Base-by-base conservation (phyloP, 2,797 vertebrate genomes). In the Hydrolagus colliei region DNA sequence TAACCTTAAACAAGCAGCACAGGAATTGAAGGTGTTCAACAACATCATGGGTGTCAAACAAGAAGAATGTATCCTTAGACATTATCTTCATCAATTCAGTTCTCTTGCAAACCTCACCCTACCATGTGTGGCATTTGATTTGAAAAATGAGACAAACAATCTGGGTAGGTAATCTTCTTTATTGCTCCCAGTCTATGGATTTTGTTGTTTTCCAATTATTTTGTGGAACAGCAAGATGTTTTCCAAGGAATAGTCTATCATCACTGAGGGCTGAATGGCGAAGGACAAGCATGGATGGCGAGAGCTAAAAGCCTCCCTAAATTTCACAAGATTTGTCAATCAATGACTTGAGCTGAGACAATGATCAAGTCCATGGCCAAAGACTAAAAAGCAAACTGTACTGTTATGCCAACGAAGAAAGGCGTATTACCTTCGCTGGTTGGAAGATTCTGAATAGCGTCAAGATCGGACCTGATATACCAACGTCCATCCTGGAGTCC, bases 171-270 rank as follows among this genome's bases (percentile, higher is more conserved):
- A 52, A 52, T 52, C 41, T 52, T 52, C 41, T 52, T 52, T 52
- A 41, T 68, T 84, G 67, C 63, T 71, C 27, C 79, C 67, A 84
- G 79, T 16, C 27, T 71, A 32, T 11, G 14, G 14, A 10, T 11
- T n/a, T 4, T 41, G 67, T 20, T 67, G 68, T 9, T n/a, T 84
- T 9, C 52, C 65, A 84, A 84, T 32, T 16, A 67, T 32, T 80
- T 80, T 63, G 77, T 61, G 61, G 65, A 27, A 82, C 20, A 68
- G 68, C 79, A 84, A 84, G 79, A 65, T 5, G 18, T 22, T 82
- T 82, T 67, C 78, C 63, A 67, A 32, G 78, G 78, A 71, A 84
- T 20, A n/a, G n/a, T 16, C 4, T 6, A 52, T 20, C 79, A 71
- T 71, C 41, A 18, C 32, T 71, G 20, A 16, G 14, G 13, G 41